Base-by-base conservation (phyloP, 2,113 vertebrate genomes). In the Nannobrachium achirus region DNA sequence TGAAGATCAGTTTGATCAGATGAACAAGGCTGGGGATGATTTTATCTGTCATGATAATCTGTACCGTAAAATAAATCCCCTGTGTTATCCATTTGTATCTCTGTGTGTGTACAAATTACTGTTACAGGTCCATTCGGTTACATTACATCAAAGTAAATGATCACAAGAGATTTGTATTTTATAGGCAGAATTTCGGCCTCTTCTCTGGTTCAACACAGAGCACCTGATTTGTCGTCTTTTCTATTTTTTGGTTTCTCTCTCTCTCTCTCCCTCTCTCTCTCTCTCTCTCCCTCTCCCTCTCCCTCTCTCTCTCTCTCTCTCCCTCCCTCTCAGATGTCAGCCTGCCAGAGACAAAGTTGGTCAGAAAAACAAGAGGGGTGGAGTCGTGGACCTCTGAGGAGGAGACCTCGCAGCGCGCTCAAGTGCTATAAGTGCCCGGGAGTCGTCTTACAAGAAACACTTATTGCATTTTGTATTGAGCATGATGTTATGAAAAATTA, bases 401-500 rank as follows among this genome's bases (percentile, higher is more conserved):
- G 76, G 89, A 85, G 75, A 73, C 80, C 83, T 75, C 64, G 65
- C 71, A 56, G 77, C 87, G 73, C 78, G 85, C 90, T 90, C 85
- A 91, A 92, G 88, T 89, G 86, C 87, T 86, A 72, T 91, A 91
- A 92, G 92, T 92, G 90, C 91, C 80, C 19, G 16, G 86, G 89
- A 92, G 89, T 92, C 90, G 56, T 92, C 90, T 93, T 93, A 92
- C 91, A 90, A 92, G 90, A 92, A 91, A 91, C 91, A 90, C 89
- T 93, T 93, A 93, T 89, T 92, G 91, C 87, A 87, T 91, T 93
- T 92, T 90, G 89, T 90, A 93, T 91, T 91, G 89, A 92, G 90
- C 89, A 91, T 88, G 89, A 89, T 86, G 88, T 89, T 88, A 92
- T 93, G 89, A 93, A 92, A 93, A 91, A 92, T 93, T 93, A 87